phyloP scores from a whole-genome alignment of 1,140 invertebrate species.

The Orchesella cincta region DNA sequence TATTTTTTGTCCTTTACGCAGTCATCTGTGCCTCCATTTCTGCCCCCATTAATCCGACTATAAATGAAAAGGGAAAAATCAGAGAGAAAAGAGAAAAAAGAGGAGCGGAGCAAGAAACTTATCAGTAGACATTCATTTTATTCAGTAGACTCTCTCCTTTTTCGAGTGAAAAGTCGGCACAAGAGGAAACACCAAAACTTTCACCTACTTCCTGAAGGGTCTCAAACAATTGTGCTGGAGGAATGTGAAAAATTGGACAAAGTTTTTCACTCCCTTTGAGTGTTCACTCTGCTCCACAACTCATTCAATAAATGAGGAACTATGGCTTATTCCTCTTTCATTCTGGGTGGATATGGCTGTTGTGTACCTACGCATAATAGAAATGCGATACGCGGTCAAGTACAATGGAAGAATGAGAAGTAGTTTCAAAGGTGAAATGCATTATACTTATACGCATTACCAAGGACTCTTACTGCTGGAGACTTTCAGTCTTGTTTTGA shows the following conservation, averaged over 20 bases:
- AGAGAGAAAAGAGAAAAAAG: not conserved
- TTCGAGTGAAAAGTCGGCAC: not conserved
- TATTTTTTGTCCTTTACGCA: not conserved
- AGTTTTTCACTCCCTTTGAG: not conserved
- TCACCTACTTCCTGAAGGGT: not conserved
- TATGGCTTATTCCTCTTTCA: slow-evolving; percentile 1
- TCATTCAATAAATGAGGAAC: slow-evolving; percentile 16
- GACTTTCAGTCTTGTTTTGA: too few relatives aligned
- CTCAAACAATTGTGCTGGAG: not conserved
- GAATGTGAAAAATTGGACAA: slow-evolving; percentile 20
- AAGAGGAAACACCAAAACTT: not conserved
- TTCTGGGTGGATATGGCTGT: not conserved
- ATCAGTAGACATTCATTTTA: not conserved
- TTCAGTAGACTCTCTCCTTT: not conserved
- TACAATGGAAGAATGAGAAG: too few relatives aligned
- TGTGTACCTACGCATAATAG: not conserved
- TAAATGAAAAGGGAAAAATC: slow-evolving; percentile 20
- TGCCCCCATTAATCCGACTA: not conserved
- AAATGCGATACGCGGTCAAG: not conserved
- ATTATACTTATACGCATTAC: too few relatives aligned
- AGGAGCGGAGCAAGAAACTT: not conserved
- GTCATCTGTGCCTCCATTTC: slow-evolving; percentile 5
- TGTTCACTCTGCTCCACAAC: not conserved
- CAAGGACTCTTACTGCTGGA: too few relatives aligned
- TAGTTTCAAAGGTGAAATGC: too few relatives aligned